Percentiles rank a stretch among this genome's conserved stretches.
Evolutionary conservation across 1,140 invertebrate species (phyloP).

Genomic region (Lutraria rhynchaena): DNA sequence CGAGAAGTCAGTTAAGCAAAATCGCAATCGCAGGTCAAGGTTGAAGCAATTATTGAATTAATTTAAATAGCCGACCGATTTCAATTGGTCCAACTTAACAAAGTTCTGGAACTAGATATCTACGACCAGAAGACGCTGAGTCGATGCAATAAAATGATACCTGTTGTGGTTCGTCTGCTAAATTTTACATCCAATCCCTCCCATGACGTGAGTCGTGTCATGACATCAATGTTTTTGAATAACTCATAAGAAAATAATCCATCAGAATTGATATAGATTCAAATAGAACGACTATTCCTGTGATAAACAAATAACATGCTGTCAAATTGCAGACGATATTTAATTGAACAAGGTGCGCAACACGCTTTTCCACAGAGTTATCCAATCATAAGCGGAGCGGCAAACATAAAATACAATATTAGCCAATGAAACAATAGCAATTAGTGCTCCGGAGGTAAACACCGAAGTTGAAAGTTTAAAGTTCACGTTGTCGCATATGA

Average conservation of each 20-base stretch:
- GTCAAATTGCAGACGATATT: slow-evolving; percentile 47
- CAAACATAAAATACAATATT: slow-evolving; percentile 21
- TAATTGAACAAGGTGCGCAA: slow-evolving; percentile 44
- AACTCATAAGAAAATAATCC: slow-evolving; percentile 35
- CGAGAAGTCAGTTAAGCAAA: too few relatives aligned
- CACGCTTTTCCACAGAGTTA: slow-evolving; percentile 19
- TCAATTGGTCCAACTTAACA: too few relatives aligned
- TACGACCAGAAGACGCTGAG: too few relatives aligned
- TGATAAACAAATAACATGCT: slow-evolving; percentile 32
- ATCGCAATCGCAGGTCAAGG: too few relatives aligned
- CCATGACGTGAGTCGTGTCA: slow-evolving; percentile 32
- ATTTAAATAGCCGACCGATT: too few relatives aligned
- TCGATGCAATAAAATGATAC: neutral
- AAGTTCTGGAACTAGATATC: too few relatives aligned
- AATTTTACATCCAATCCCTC: slow-evolving; percentile 18
- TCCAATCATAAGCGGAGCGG: slow-evolving; percentile 38
- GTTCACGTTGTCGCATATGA: slow-evolving; percentile 33
- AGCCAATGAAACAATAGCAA: slow-evolving; percentile 47
- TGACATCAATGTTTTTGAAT: slow-evolving; percentile 24
- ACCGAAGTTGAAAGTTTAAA: slow-evolving; percentile 35
- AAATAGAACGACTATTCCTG: neutral
- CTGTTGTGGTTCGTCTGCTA: neutral
- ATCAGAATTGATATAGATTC: slow-evolving; percentile 26
- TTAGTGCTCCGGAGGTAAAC: neutral
- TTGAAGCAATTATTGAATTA: too few relatives aligned